phyloP scores from a whole-genome alignment of 2,888 invertebrate genomes.

The Antheraea yamamai region DNA sequence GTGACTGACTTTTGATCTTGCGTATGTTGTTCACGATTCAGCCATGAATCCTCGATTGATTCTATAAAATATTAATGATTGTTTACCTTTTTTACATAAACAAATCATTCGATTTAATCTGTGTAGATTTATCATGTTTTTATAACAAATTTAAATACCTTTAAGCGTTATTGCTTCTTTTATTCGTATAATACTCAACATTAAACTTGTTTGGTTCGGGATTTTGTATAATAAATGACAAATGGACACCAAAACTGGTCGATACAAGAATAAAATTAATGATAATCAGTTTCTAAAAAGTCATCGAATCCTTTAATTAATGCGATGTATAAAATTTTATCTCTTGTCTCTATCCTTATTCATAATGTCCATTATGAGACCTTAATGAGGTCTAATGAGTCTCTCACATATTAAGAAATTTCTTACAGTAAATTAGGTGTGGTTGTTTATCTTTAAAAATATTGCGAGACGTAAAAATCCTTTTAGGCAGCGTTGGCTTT shows the following conservation, averaged over 20 bases:
- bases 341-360: not conserved
- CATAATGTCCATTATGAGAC: not conserved
- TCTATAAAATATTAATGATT: too few species aligned
- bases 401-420: too few species aligned
- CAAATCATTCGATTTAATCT: not conserved
- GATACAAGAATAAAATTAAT: conserved; percentile 10
- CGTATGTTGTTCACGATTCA: not conserved
- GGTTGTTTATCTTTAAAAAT: too few species aligned
- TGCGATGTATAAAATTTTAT: not conserved
- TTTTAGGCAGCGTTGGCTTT: too few species aligned
- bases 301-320: conserved; percentile 5
- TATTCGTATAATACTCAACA: not conserved
- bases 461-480: too few species aligned
- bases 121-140: not conserved
- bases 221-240: not conserved
- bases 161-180: not conserved
- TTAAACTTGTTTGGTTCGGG: not conserved
- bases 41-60: not conserved
- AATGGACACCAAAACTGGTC: not conserved
- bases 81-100: not conserved
- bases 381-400: not conserved
- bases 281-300: not conserved
- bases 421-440: too few species aligned
- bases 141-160: not conserved
- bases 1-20: not conserved